Evolutionary conservation across 2,888 invertebrate species (phyloP), one percentile per base, ranked within the genome.

Genomic region (Stenoptilia bipunctidactyla): DNA sequence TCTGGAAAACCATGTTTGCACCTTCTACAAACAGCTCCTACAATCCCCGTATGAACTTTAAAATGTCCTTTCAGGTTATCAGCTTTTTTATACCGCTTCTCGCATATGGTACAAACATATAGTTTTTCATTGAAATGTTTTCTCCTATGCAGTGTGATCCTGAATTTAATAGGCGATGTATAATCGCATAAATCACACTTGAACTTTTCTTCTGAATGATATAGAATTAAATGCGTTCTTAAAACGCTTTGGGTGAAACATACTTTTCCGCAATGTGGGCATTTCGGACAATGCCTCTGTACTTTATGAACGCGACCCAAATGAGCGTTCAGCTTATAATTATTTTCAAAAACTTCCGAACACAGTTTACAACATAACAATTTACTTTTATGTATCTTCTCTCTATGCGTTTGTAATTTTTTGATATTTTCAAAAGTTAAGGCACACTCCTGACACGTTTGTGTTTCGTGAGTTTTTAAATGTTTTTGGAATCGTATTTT

Each of bases 51-150:
- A 40, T 79, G 77, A 0, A 75, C 65, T 40, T 71, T 76, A 65
- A 79, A 71, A 48, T 79, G 77, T 0, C 66, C 58, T 2, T 75
- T 47, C 2, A 79, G 40, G 40, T 77, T 77, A 34, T 87, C 88
- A 5, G 86, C 85, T 30, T 87, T 76, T 0, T 85, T 76, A 36
- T 88, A 85, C 49, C 67, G 69, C 34, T 69, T 77, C 0, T 79
- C 75, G 40, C 88, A 89, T n/a, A 86, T 65, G 30, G 85, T 85
- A 43, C 88, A 88, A 1, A 66, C 61, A 41, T 86, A 86, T 9
- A 73, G 67, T 8, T 72, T 80, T 1, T 83, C 79, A 0, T 77
- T 80, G 13, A 66, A 73, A 59, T 87, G 87, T 30, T 74, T 80
- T 13, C 74, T 68, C 38, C 71, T 73, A 43, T 87, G 87, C 1